Evolutionary conservation across 2,113 vertebrate genomes (phyloP).

Genomic region (Todiramphus saurophagus): DNA sequence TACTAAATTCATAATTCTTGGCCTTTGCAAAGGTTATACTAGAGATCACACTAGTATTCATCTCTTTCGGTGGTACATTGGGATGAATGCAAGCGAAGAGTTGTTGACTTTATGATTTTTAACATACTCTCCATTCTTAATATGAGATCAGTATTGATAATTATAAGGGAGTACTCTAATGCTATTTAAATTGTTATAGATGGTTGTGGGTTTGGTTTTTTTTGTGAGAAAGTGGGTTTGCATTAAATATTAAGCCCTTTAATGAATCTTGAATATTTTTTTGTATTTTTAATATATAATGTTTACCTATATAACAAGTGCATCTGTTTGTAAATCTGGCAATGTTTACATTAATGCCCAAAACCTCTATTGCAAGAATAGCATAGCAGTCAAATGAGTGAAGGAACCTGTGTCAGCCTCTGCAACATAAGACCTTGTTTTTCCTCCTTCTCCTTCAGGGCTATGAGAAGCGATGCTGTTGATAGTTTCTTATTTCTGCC

Average conservation of each 20-base stretch:
- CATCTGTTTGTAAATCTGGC: neutral
- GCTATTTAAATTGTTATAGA: neutral
- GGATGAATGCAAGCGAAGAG: neutral
- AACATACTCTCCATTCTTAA: neutral
- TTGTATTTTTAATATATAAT: neutral
- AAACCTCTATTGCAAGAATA: neutral
- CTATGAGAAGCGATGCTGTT: neutral
- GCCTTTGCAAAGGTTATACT: neutral
- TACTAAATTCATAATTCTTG: neutral
- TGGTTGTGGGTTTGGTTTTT: neutral
- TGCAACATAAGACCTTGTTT: neutral
- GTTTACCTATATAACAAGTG: neutral
- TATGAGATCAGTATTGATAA: neutral
- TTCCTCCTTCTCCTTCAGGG: neutral
- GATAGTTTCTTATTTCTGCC: neutral
- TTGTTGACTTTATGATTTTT: neutral
- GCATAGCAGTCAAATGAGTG: neutral
- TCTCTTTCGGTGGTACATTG: neutral
- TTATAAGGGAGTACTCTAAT: neutral
- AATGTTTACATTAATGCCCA: neutral
- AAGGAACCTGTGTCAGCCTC: neutral
- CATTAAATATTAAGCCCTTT: neutral
- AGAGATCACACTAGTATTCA: neutral
- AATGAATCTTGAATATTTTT: neutral
- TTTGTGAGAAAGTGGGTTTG: neutral